Conservation (phyloP, 2,113 vertebrate genomes). For the Emydura subglobosa region DNA sequence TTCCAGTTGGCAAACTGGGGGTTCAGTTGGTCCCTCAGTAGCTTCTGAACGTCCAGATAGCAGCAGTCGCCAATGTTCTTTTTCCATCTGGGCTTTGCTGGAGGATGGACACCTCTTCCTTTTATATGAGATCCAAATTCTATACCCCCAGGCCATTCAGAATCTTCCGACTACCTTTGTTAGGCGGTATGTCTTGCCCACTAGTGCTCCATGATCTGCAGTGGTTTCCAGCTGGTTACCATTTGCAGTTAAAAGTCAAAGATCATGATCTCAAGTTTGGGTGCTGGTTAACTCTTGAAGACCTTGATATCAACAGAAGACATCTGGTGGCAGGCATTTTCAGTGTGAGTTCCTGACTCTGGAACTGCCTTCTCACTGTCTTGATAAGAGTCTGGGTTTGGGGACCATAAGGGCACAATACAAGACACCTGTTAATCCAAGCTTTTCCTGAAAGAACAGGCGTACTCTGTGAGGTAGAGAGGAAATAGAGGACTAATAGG, state of each 20-base stretch:
- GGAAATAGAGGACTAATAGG: not conserved
- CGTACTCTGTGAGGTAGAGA: not conserved
- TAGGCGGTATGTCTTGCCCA: not conserved
- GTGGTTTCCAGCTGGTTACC: not conserved
- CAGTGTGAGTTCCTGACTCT: not conserved
- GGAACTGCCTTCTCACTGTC: not conserved
- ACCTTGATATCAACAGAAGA: not conserved
- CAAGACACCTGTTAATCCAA: not conserved
- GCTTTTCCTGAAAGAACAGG: conserved; percentile 8
- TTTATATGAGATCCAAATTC: not conserved
- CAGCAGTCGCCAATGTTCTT: not conserved
- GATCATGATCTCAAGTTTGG: not conserved
- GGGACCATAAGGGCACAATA: not conserved
- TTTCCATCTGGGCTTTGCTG: not conserved
- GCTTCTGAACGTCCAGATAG: rapidly evolving
- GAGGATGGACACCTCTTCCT: not conserved
- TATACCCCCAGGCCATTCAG: not conserved
- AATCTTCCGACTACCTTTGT: not conserved
- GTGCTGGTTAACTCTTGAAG: not conserved
- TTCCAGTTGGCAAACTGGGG: not conserved
- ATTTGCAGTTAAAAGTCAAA: not conserved
- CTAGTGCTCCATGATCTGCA: not conserved
- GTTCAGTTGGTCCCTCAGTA: not conserved
- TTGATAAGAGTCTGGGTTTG: not conserved
- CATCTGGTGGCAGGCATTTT: not conserved